phyloP scores from a whole-genome alignment of 2,797 vertebrate genomes.

The Dicrostonyx torquatus region DNA sequence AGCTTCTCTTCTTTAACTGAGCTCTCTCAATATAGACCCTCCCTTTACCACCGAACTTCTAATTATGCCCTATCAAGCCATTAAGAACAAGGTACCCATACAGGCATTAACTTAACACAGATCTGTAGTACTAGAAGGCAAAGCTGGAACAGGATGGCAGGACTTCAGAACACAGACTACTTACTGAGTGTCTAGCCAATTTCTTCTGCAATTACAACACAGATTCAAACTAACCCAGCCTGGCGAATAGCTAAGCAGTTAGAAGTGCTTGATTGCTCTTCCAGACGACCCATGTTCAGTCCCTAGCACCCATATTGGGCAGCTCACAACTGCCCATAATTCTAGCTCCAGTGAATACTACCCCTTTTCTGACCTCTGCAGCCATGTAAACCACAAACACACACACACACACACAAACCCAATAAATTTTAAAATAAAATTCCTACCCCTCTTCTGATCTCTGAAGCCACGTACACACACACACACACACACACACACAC shows the following conservation, averaged over 20 bases:
- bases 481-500: neutral
- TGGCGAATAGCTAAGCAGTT: neutral
- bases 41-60: neutral
- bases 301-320: neutral
- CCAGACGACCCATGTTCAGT: neutral
- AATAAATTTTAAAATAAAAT: neutral
- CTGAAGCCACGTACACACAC: neutral
- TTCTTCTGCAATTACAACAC: neutral
- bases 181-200: neutral
- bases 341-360: neutral
- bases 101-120: neutral
- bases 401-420: neutral
- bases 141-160: neutral
- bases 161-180: neutral
- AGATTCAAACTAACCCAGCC: neutral
- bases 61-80: neutral
- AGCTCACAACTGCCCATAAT: neutral
- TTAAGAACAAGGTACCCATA: neutral
- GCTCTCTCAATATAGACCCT: neutral
- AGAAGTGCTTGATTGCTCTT: neutral
- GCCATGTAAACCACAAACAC: neutral
- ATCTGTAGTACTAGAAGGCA: neutral
- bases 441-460: too few relatives aligned
- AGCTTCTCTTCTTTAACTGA: neutral
- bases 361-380: neutral